phyloP scores from a whole-genome alignment of 2,888 invertebrate species.

The Hirtodrosophila cameraria region DNA sequence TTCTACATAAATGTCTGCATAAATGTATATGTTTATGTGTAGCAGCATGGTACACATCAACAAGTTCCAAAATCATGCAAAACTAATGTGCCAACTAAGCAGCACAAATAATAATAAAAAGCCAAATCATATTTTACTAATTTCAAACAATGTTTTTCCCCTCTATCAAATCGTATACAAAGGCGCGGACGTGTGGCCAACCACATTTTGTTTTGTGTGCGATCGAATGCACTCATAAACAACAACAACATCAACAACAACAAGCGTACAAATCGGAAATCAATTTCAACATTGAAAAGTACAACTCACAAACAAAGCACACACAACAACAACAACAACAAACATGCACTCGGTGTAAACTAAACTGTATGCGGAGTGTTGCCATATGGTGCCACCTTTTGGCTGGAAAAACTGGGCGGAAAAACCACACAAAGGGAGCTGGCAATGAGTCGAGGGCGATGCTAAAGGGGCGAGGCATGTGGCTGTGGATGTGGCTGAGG shows the following conservation, averaged over 20 bases:
- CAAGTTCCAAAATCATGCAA: slow-evolving; percentile 27
- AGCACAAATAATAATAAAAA: slow-evolving; percentile 19
- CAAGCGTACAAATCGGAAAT: slow-evolving; percentile 66
- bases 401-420: slow-evolving; percentile 46
- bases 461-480: neutral
- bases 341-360: slow-evolving; percentile 33
- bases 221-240: slow-evolving; percentile 48
- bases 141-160: slow-evolving; percentile 42
- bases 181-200: slow-evolving; percentile 58
- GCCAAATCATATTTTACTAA: slow-evolving; percentile 70
- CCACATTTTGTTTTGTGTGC: slow-evolving; percentile 55
- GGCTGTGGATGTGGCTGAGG: slow-evolving; percentile 37
- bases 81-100: slow-evolving; percentile 5
- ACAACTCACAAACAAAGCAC: slow-evolving; percentile 53
- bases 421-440: slow-evolving; percentile 39
- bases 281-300: slow-evolving; percentile 70
- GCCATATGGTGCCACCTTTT: slow-evolving; percentile 77
- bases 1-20: too few species aligned
- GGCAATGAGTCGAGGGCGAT: neutral
- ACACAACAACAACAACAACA: slow-evolving; percentile 12
- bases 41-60: slow-evolving; percentile 28
- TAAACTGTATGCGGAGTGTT: slow-evolving; percentile 48
- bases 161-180: slow-evolving; percentile 34
- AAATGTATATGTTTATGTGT: neutral
- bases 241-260: slow-evolving; percentile 31